phyloP scores from a whole-genome alignment of 1,140 invertebrate species.

The Micrasema minimum region DNA sequence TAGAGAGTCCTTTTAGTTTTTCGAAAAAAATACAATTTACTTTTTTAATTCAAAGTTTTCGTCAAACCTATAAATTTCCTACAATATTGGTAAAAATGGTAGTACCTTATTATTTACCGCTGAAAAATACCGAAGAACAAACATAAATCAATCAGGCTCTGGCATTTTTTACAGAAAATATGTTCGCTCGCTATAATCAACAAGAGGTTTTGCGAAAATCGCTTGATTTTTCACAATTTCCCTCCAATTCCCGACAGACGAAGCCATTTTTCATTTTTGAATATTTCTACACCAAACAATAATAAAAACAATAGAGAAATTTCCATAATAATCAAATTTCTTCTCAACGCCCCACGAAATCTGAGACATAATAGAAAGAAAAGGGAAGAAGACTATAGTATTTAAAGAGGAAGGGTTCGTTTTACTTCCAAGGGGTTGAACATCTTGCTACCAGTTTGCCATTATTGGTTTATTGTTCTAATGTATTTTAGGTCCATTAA shows the following conservation, averaged over 20 bases:
- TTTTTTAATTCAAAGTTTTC: no score
- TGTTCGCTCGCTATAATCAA: no score
- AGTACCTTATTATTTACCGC: no score
- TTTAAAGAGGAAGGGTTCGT: background rate
- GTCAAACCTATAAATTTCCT: no score
- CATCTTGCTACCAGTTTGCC: background rate
- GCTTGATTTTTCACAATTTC: constrained; percentile 1
- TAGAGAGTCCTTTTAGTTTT: no score
- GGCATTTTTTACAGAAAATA: no score
- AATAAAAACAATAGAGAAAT: constrained; percentile 24
- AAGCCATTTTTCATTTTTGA: constrained; percentile 8
- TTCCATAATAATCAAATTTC: constrained; percentile 25
- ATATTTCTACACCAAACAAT: constrained; percentile 21
- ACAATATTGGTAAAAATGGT: no score
- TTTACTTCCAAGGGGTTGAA: background rate
- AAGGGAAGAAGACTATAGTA: background rate
- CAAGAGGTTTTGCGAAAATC: background rate
- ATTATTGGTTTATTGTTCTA: background rate
- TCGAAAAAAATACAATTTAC: no score
- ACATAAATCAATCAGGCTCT: no score
- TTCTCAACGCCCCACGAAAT: constrained; percentile 6
- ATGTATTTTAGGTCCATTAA: background rate
- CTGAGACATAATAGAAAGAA: constrained; percentile 7
- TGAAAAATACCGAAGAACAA: no score
- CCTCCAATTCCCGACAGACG: constrained; percentile 6